These are phyloP conservation scores for Hartigia nigra DNA, from an alignment of 2,888 invertebrate species.

Conservation along the genomic window DNA sequence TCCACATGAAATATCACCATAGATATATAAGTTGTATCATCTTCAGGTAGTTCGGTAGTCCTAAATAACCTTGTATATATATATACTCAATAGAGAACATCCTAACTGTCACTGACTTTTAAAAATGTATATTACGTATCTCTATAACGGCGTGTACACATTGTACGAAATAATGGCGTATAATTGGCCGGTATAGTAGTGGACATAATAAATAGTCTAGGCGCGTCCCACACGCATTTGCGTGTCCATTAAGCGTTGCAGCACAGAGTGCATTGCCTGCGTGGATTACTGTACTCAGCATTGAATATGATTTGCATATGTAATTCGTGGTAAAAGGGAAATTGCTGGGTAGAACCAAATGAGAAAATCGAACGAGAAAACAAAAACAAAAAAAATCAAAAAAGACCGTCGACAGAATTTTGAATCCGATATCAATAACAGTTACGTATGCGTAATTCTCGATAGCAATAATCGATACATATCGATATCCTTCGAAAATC, in stretches of 20 bases:
- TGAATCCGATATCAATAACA: background rate
- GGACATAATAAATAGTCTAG: background rate
- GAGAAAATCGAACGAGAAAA: background rate
- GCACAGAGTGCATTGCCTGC: background rate
- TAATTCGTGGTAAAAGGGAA: constrained; percentile 5
- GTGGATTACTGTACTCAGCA: background rate
- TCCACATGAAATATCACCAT: too few relatives aligned
- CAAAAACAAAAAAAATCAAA: background rate
- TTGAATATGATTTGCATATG: background rate
- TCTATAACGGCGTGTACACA: background rate
- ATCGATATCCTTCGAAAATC: background rate
- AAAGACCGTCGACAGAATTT: background rate
- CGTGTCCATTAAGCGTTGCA: background rate
- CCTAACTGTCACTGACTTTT: background rate
- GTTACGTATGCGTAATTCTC: background rate
- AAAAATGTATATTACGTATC: background rate
- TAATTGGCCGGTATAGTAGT: background rate
- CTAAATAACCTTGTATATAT: too few relatives aligned
- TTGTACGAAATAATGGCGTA: background rate
- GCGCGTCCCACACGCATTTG: constrained; percentile 5
- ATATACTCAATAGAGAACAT: background rate
- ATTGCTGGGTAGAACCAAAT: background rate
- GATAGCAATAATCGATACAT: background rate
- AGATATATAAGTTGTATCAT: background rate
- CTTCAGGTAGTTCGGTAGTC: too few relatives aligned